Evolutionary conservation across 1,140 invertebrate genomes (phyloP), one percentile per base, ranked within the genome.

Genomic region (Arion vulgaris): DNA sequence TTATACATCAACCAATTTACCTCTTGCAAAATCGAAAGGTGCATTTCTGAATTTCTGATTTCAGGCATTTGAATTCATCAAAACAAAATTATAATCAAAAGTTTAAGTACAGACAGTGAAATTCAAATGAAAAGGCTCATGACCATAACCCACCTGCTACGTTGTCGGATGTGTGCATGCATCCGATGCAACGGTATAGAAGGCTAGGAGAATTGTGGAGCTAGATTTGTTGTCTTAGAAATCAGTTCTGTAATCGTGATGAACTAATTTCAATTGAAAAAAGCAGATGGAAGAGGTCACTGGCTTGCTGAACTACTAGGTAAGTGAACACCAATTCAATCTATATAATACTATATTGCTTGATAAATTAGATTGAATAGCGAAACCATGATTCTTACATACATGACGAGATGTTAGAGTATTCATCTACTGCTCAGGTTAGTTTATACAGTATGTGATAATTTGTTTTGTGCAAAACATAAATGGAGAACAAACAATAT

Each of bases 401-500:
- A 57, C 51, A 26, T 57, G 51, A 26, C 51, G 51, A 57, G 51
- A 57, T 57, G 19, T 19, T 4, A 57, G 1, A 1, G 15, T 57
- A 57, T 57, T 9, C 51, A 57, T 57, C 19, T 57, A 57, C 17
- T 57, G n/a, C n/a, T n/a, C n/a, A n/a, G n/a, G n/a, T n/a, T n/a
- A 57, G 9, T 9, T 57, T 57, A 57, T 23, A 57, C 26, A 57
- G 26, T 23, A 2, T 23, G 15, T 57, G 19, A 57, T 57, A 26
- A 9, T 57, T 9, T 23, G 9, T 57, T 57, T n/a, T n/a, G n/a
- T n/a, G 9, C 26, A 57, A 57, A 57, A 4, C 51, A 69, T 69
- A 9, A 19, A n/a, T n/a, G n/a, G 23, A 32, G 57, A 51, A 75
- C 17, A 13, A 41, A 51, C 77, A 83, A 83, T 80, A 83, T 83